phyloP scores from a whole-genome alignment of 2,888 invertebrate species.

The Mantis religiosa region DNA sequence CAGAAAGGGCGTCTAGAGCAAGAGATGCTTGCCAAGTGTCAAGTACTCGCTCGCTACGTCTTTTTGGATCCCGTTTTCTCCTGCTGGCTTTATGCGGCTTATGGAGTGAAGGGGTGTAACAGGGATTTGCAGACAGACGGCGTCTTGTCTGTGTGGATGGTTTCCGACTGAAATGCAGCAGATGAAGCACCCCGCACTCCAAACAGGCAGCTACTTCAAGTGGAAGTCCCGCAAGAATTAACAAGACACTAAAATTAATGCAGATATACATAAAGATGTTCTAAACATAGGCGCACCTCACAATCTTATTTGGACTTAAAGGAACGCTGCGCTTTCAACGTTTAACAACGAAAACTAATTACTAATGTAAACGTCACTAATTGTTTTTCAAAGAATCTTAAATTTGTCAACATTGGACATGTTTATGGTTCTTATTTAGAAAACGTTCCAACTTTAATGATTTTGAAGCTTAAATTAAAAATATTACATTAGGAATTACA shows the following conservation, averaged over 20 bases:
- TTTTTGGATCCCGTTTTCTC: background rate
- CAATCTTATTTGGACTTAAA: too few relatives aligned
- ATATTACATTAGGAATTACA: too few relatives aligned
- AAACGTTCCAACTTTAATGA: too few relatives aligned
- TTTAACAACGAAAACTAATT: too few relatives aligned
- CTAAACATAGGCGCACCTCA: background rate
- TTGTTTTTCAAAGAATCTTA: too few relatives aligned
- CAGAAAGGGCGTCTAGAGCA: background rate
- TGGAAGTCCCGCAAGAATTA: background rate
- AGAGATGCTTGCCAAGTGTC: background rate
- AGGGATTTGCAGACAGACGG: background rate
- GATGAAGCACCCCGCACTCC: background rate
- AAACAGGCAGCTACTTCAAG: background rate
- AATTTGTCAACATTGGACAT: too few relatives aligned
- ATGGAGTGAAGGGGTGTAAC: background rate
- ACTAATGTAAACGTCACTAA: too few relatives aligned
- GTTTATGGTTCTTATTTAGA: too few relatives aligned
- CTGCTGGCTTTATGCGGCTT: background rate
- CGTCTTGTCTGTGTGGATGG: background rate
- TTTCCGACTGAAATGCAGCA: background rate
- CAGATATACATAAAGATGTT: background rate
- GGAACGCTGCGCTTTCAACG: too few relatives aligned
- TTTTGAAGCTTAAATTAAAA: too few relatives aligned
- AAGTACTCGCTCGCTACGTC: background rate
- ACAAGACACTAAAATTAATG: background rate